Conservation (phyloP, 2,113 vertebrate genomes). For the Callospermophilus lateralis region DNA sequence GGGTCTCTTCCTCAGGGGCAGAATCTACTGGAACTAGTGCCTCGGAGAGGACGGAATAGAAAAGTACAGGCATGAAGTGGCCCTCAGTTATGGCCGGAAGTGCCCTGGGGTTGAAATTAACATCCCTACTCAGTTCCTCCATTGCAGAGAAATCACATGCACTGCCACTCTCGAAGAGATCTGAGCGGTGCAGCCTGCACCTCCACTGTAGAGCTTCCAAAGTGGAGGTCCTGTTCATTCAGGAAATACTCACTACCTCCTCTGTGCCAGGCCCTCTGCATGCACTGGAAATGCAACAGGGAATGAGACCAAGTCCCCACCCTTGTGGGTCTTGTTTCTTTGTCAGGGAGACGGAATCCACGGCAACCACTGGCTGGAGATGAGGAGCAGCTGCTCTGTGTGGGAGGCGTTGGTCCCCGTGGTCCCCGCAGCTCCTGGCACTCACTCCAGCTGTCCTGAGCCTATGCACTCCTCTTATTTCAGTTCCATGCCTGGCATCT, state of each 20-base stretch:
- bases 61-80: neutral
- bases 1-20: neutral
- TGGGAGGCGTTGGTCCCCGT: accelerated
- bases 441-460: neutral
- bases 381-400: neutral
- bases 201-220: neutral
- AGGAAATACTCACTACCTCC: neutral
- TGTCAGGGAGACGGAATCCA: neutral
- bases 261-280: neutral
- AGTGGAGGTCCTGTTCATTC: neutral
- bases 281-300: neutral
- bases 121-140: neutral
- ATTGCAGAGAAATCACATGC: neutral
- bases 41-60: neutral
- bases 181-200: neutral
- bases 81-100: neutral
- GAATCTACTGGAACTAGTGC: neutral
- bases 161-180: neutral
- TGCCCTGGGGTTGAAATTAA: neutral
- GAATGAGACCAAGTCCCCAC: neutral
- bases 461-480: neutral
- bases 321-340: neutral
- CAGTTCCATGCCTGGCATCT: neutral
- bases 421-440: neutral
- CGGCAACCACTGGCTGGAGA: neutral